Evolutionary conservation across 2,113 vertebrate species (phyloP).

Genomic region (Micromys minutus): DNA sequence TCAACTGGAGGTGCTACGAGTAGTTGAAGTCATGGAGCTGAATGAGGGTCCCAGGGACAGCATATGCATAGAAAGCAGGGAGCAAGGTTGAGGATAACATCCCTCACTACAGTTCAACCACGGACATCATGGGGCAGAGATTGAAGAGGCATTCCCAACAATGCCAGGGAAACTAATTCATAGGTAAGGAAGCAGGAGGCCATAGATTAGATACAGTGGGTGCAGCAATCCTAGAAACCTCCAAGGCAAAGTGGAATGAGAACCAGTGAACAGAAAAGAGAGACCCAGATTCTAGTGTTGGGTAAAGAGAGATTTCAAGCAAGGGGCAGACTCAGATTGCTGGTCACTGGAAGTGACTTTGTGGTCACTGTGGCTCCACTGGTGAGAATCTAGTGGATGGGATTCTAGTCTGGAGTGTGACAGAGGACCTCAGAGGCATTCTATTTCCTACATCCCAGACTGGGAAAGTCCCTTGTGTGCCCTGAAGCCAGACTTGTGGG

Average conservation of each 20-base stretch:
- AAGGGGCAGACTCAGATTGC: not conserved
- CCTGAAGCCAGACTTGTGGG: conserved; percentile 50
- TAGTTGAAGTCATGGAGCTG: no score
- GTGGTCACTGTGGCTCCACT: not conserved
- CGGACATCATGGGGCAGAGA: no score
- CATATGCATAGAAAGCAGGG: rapidly evolving
- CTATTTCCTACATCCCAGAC: not conserved
- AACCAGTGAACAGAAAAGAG: no score
- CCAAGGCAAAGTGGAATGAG: not conserved
- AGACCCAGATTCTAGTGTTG: not conserved
- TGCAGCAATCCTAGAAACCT: not conserved
- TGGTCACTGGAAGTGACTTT: not conserved
- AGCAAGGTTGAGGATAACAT: not conserved
- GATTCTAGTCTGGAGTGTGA: not conserved
- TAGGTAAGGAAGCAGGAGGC: not conserved
- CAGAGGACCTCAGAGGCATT: not conserved
- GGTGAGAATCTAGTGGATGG: not conserved
- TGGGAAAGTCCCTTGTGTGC: not conserved
- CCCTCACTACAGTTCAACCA: not conserved
- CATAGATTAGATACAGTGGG: not conserved
- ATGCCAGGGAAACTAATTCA: not conserved
- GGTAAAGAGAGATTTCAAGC: not conserved
- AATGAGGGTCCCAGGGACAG: not conserved
- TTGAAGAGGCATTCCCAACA: not conserved
- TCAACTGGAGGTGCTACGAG: not conserved